A percentile compares a stretch with the other conserved stretches of the same genome.
Evolutionary conservation across 2,888 invertebrate species (phyloP).

Genomic region (Adela reaumurella): DNA sequence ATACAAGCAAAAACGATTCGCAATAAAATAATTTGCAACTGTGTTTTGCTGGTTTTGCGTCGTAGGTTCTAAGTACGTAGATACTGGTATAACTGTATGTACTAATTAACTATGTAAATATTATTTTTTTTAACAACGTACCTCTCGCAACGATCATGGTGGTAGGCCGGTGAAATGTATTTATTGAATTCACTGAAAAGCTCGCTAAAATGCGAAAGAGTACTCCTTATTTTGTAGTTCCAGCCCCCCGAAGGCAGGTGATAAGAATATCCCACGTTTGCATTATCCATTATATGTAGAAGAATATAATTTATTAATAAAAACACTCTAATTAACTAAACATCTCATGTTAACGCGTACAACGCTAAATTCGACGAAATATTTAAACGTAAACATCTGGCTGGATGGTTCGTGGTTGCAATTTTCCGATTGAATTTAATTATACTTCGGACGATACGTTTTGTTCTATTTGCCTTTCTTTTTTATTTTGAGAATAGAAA

Average conservation of each 20-base stretch:
- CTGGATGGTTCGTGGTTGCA: background rate
- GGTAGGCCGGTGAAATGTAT: constrained; percentile 93
- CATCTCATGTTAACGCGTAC: too few relatives aligned
- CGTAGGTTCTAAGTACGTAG: too few relatives aligned
- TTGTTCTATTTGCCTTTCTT: background rate
- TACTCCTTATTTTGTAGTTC: constrained; percentile 72
- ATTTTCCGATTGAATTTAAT: background rate
- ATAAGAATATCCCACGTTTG: constrained; percentile 78
- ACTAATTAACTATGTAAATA: too few relatives aligned
- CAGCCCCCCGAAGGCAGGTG: constrained; percentile 78
- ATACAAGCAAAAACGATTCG: too few relatives aligned
- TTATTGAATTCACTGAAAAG: constrained; percentile 94
- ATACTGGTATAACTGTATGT: too few relatives aligned
- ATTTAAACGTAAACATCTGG: background rate
- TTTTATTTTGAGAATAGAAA: background rate
- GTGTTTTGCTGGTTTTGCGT: too few relatives aligned
- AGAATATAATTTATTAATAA: too few relatives aligned
- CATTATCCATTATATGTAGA: constrained; percentile 44
- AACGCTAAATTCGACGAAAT: background rate
- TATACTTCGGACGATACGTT: background rate
- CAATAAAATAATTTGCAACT: too few relatives aligned
- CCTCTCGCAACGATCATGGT: constrained; percentile 96
- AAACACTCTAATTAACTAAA: too few relatives aligned
- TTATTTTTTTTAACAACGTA: too few relatives aligned
- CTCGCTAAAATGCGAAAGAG: constrained; percentile 85